Evolutionary conservation across 2,888 invertebrate genomes (phyloP), one percentile per base, ranked within the genome.

Genomic region (Anagyrus pseudococci): DNA sequence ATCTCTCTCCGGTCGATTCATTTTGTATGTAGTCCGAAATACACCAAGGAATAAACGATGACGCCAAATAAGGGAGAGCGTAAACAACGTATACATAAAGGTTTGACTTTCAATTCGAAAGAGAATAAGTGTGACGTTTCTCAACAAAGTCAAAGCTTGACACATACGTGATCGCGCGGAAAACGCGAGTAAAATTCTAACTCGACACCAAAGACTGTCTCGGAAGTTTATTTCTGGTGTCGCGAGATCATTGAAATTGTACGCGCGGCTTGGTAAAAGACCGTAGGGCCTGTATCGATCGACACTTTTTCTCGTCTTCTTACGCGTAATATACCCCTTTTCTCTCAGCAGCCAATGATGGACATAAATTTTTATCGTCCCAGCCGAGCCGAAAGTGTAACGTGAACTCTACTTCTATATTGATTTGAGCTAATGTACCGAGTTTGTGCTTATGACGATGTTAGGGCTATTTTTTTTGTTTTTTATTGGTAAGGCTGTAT

Each of bases 171-270:
- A 49, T 50, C n/a, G 29, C 29, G 33, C 20, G 40, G 20, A 19
- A 19, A 55, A 59, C 56, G 56, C 50, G 55, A n/a, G 19, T 41
- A 47, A 56, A 64, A 59, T 56, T 56, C 47, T 55, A 59, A 64
- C 52, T 64, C 23, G 23, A 2, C 33, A 47, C 33, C 2, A 46
- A 56, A 59, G 33, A 2, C 33, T 37, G 13, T 52, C 56, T 19
- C 59, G 64, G 50, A 56, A 59, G 64, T 37, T 64, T 46, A 52
- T 49, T 41, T 47, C 48, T 25, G 15, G 4, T 10, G 3, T 15
- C 17, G 13, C 3, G 2, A 8, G 23, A 3, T 20, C 15, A 54
- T 56, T 59, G 44, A 41, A 56, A 56, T 55, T 56, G 59, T 17
- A 20, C 20, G 40, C 29, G 8, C 3, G 8, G 33, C 33, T 37